Conservation (phyloP, 1,140 invertebrate genomes). For the Antheraea mylitta region DNA sequence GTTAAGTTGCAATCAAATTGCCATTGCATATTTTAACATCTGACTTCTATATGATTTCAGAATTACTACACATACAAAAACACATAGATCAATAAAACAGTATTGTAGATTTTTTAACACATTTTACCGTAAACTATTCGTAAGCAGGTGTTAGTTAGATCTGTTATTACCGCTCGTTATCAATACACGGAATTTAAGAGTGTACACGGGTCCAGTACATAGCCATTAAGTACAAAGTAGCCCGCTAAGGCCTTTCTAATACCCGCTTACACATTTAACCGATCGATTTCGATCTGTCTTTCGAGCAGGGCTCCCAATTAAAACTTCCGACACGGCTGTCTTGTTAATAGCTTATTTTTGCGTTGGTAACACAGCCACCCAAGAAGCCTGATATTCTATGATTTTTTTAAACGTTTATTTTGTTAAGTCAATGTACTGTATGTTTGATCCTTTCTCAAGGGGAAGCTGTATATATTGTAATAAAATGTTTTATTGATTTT, state of each 20-base stretch:
- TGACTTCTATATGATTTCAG: no score
- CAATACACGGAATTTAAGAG: neutral
- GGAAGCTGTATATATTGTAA: no score
- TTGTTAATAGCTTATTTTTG: conserved; percentile 17
- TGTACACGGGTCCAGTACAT: neutral
- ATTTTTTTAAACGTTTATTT: no score
- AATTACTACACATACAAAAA: no score
- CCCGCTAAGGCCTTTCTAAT: neutral
- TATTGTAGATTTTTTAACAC: no score
- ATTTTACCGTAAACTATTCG: neutral
- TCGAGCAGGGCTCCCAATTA: conserved; percentile 18
- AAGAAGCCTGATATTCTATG: neutral
- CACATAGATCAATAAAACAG: no score
- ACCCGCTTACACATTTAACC: neutral
- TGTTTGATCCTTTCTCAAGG: no score
- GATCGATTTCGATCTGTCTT: neutral
- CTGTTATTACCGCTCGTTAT: neutral
- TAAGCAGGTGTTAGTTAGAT: neutral
- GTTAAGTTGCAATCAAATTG: no score
- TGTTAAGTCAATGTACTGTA: no score
- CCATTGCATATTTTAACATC: no score
- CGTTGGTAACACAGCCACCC: neutral
- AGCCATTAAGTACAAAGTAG: neutral
- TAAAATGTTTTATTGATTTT: no score
- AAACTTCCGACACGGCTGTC: conserved; percentile 15